A percentile compares a stretch with the other conserved stretches of the same genome.
These are phyloP conservation scores for Electrona antarctica DNA, from an alignment of 2,113 vertebrate species.

Conservation along the genomic window DNA sequence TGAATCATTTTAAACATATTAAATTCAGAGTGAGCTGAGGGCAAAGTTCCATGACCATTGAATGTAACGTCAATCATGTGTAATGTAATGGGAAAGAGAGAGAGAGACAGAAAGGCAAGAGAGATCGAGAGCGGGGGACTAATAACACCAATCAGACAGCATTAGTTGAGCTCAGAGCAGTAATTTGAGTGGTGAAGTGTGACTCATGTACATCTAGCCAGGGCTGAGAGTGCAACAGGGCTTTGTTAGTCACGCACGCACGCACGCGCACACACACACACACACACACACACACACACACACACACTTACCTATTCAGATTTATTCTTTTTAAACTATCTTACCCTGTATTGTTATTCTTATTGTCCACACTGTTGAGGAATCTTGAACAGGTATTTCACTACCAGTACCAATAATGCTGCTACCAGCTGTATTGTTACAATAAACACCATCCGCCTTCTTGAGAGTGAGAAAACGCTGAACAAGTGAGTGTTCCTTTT, in stretches of 20 bases:
- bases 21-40: too few relatives aligned
- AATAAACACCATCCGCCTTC: conserved; percentile 44
- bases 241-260: background rate
- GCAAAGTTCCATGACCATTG: too few relatives aligned
- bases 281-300: conserved; percentile 22
- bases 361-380: too few relatives aligned
- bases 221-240: background rate
- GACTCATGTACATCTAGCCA: conserved; percentile 51
- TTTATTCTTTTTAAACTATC: too few relatives aligned
- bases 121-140: conserved; percentile 29
- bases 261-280: background rate
- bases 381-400: too few relatives aligned
- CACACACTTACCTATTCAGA: background rate
- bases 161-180: conserved; percentile 53
- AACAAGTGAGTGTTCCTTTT: conserved; percentile 21
- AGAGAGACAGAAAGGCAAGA: background rate
- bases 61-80: too few relatives aligned
- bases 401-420: too few relatives aligned
- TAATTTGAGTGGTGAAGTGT: conserved; percentile 58
- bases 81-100: background rate
- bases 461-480: conserved; percentile 42
- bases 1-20: too few relatives aligned
- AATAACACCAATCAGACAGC: conserved; percentile 60
- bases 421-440: too few relatives aligned
- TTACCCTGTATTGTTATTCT: too few relatives aligned